Conservation (phyloP, 2,888 invertebrate species). For the Torymus texanus region DNA sequence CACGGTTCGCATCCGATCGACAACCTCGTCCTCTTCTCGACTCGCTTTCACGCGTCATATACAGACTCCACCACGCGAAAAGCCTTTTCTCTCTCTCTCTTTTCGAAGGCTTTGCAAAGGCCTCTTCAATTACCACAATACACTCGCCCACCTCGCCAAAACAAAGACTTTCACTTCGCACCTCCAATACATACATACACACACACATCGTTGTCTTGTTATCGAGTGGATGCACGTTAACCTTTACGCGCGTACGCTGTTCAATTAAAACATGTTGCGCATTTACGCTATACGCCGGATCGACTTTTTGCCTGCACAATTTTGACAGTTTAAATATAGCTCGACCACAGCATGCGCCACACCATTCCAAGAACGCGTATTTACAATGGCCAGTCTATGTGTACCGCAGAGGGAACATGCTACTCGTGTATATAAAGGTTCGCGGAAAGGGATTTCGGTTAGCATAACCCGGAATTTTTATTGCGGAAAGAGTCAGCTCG, state of each 20-base stretch:
- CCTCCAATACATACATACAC: too few relatives aligned
- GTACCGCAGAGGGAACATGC: not conserved
- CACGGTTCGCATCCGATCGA: too few relatives aligned
- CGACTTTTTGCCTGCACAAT: constrained; percentile 19
- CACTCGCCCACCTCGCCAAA: not conserved
- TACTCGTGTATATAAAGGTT: constrained; percentile 25
- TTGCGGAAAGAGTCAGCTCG: constrained; percentile 3
- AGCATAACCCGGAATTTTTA: constrained; percentile 17
- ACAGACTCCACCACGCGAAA: too few relatives aligned
- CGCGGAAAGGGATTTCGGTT: constrained; percentile 24
- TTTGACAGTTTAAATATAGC: constrained; percentile 35
- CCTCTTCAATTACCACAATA: constrained; percentile 18
- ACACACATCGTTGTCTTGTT: too few relatives aligned
- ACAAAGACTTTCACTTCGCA: constrained; percentile 16
- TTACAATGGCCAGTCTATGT: constrained; percentile 7
- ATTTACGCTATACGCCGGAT: constrained; percentile 62
- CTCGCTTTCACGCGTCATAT: too few relatives aligned
- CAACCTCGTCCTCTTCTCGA: too few relatives aligned
- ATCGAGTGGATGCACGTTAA: too few relatives aligned
- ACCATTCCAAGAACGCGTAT: constrained; percentile 38
- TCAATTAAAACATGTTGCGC: constrained; percentile 74
- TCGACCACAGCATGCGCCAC: not conserved
- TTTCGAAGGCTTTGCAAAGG: not conserved
- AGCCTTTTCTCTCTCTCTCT: not conserved
- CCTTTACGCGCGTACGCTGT: constrained; percentile 68